These are phyloP conservation scores for Dynastes maya DNA, from an alignment of 2,888 invertebrate species.

Conservation along the genomic window DNA sequence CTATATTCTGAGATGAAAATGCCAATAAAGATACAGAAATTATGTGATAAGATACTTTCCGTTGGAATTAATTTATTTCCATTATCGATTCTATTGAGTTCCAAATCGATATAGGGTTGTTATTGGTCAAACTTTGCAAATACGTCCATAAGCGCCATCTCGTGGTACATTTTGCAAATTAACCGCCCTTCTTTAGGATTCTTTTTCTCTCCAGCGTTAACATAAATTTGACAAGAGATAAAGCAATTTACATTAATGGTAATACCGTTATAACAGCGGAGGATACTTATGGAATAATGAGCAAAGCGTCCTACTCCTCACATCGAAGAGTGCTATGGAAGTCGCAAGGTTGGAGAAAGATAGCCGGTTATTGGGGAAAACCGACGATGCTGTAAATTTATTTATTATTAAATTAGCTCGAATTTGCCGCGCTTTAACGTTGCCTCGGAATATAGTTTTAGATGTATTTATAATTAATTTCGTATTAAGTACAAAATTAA, in stretches of 20 bases:
- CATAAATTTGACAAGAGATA: neutral
- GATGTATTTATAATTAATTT: conserved; percentile 25
- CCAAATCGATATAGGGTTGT: no score
- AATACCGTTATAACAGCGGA: neutral
- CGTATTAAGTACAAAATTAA: conserved; percentile 13
- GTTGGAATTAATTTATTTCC: no score
- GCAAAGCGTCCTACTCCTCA: neutral
- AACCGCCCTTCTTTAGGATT: neutral
- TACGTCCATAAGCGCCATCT: no score
- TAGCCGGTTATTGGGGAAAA: neutral
- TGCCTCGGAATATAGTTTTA: conserved; percentile 4
- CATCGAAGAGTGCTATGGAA: neutral
- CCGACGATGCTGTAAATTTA: conserved; percentile 10
- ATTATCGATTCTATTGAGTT: no score
- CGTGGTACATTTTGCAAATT: no score
- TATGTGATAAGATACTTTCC: no score
- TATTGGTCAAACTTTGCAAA: no score
- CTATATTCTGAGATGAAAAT: no score
- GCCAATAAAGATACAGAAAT: no score
- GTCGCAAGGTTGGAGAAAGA: neutral
- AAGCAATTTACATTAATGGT: conserved; percentile 14
- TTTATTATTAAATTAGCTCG: conserved; percentile 23
- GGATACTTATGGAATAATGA: neutral
- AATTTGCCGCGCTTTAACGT: neutral
- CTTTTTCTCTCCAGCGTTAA: neutral